These are phyloP conservation scores for Echiichthys vipera DNA, from an alignment of 2,797 vertebrate genomes.

Conservation along the genomic window DNA sequence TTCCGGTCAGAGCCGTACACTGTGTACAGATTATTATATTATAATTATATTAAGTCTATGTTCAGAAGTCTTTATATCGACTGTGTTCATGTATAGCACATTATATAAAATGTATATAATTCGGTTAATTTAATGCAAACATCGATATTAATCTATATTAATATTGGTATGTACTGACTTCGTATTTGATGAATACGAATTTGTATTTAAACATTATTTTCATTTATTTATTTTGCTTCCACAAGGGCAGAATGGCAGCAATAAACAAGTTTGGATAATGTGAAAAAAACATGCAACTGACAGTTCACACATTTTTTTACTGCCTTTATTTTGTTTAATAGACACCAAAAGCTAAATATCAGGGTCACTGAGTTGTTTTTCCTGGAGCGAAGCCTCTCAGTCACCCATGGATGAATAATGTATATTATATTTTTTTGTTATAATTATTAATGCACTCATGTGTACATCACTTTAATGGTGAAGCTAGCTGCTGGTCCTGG, in stretches of 20 bases:
- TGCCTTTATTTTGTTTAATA: neutral
- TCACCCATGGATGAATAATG: neutral
- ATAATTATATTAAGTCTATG: too few relatives aligned
- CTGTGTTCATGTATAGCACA: too few relatives aligned
- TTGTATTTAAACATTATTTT: neutral
- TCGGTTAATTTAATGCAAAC: neutral
- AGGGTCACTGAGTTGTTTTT: neutral
- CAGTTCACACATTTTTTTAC: neutral
- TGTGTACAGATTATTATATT: too few relatives aligned
- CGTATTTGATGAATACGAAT: neutral
- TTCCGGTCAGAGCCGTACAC: conserved; percentile 44
- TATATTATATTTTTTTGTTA: too few relatives aligned
- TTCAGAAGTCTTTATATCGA: too few relatives aligned
- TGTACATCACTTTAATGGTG: too few relatives aligned
- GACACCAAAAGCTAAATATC: neutral
- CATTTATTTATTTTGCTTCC: neutral
- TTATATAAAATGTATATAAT: neutral
- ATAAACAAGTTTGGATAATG: neutral
- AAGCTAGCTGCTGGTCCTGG: too few relatives aligned
- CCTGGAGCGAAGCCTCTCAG: neutral
- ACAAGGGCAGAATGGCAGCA: neutral
- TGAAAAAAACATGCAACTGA: neutral
- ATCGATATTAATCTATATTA: neutral
- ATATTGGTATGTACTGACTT: neutral
- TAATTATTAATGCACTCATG: too few relatives aligned